Percentiles rank a stretch among this genome's conserved stretches.
These are phyloP conservation scores for Montipora sp. DNA, from an alignment of 64 coral and sea anemone genomes.

Conservation along the genomic window DNA sequence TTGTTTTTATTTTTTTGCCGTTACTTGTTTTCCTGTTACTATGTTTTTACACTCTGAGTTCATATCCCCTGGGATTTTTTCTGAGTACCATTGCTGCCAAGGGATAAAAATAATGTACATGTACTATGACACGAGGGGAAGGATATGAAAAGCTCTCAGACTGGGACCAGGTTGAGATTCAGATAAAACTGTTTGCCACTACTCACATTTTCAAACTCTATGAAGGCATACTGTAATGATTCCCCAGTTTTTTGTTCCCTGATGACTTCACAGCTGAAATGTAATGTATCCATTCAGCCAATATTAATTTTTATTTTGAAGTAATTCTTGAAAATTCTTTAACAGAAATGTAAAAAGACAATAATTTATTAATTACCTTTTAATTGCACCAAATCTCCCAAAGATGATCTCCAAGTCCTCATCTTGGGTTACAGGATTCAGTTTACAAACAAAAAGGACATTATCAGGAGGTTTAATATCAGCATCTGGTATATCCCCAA, in stretches of 20 bases:
- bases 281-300: background rate
- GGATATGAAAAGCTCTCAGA: too few species aligned
- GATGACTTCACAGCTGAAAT: conserved; percentile 93
- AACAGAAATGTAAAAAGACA: too few species aligned
- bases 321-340: too few species aligned
- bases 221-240: conserved; percentile 97
- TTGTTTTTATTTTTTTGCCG: too few species aligned
- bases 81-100: too few species aligned
- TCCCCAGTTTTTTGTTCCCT: conserved; percentile 83
- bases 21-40: too few species aligned
- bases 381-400: conserved; percentile 93
- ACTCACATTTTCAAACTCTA: conserved; percentile 99
- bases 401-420: conserved; percentile 98
- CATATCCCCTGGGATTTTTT: too few species aligned
- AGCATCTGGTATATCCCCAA: conserved; percentile 97
- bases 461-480: conserved; percentile 93
- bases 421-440: conserved; percentile 97
- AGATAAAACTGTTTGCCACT: background rate
- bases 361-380: conserved; percentile 53
- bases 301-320: too few species aligned
- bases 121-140: too few species aligned
- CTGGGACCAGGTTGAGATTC: too few species aligned
- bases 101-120: too few species aligned
- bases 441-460: conserved; percentile 98
- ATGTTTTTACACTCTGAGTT: too few species aligned